Evolutionary conservation across 2,797 vertebrate genomes (phyloP).

Genomic region (Amphiprion clarkii): DNA sequence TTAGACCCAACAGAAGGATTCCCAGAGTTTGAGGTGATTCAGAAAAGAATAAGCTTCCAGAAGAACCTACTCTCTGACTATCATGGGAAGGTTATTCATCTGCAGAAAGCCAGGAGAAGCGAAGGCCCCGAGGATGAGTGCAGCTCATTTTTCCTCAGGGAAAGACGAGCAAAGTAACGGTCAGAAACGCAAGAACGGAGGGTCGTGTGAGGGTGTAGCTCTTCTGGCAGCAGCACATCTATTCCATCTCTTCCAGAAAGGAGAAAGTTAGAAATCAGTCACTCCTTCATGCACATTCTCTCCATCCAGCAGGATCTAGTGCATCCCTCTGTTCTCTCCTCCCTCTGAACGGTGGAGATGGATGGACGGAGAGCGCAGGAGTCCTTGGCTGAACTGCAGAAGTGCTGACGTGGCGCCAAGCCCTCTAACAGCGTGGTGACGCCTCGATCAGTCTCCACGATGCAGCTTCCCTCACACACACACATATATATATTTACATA

Average conservation of each 20-base stretch:
- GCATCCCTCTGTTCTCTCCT: constrained; percentile 35
- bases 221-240: constrained; percentile 31
- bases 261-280: constrained; percentile 42
- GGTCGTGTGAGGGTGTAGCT: constrained; percentile 17
- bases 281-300: constrained; percentile 28
- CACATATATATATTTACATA: not conserved
- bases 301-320: constrained; percentile 30
- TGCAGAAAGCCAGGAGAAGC: constrained; percentile 21
- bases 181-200: constrained; percentile 14
- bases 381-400: constrained; percentile 87
- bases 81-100: constrained; percentile 32
- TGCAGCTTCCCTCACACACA: constrained; percentile 29
- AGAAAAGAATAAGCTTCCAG: constrained; percentile 5
- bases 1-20: not conserved
- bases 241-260: constrained; percentile 4
- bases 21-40: not conserved
- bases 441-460: constrained; percentile 80
- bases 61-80: constrained; percentile 14
- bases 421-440: constrained; percentile 74
- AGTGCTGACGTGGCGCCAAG: constrained; percentile 84
- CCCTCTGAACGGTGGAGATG: constrained; percentile 64
- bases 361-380: constrained; percentile 71
- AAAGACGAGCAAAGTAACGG: constrained; percentile 15
- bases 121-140: constrained; percentile 21
- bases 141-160: constrained; percentile 22